Base-by-base conservation (phyloP, 2,888 invertebrate species). In the Buathra laborator region DNA sequence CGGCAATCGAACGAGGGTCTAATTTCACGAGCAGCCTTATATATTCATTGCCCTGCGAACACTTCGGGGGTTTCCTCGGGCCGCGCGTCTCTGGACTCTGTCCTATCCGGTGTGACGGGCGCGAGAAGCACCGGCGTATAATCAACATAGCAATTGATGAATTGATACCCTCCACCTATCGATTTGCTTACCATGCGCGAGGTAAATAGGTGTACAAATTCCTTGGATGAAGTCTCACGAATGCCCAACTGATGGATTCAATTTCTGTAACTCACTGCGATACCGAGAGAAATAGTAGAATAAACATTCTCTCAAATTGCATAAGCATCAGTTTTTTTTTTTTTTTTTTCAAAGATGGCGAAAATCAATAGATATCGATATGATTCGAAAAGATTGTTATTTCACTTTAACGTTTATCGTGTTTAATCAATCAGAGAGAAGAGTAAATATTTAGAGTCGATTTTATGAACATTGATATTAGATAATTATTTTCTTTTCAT, bases 1-100 rank as follows among this genome's bases (percentile, higher is more conserved):
- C 3, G 56, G 19, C 19, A 24, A 19, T 56, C 56, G 24, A 32
- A 6, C 67, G 24, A 29, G 44, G 56, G 43, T 77, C 77, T 56
- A 77, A 77, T 77, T 77, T 77, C 77, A 24, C 44, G 44, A 16
- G 56, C 67, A 77, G 67, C 67, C 56, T 44, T 67, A 77, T 44
- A 77, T 51, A 75, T 67, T 37, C 37, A 24, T 19, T 43, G 19
- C 53, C 62, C 51, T 53, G 53, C 43, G 12, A 56, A 68, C 67
- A 77, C 77, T 77, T 77, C 5, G 32, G n/a, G 37, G 67, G 67
- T 67, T 77, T 77, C 77, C 16, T 37, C 24, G 77, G 77, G 67
- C 51, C 9, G 1, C 12, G 46, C 46, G 74, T 46, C 32, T 29
- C 62, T 62, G 43, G 56, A 48, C 48, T 24, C 16, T 46, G 44